Conservation (phyloP, 2,113 vertebrate species). For the Syrmaticus mikado region DNA sequence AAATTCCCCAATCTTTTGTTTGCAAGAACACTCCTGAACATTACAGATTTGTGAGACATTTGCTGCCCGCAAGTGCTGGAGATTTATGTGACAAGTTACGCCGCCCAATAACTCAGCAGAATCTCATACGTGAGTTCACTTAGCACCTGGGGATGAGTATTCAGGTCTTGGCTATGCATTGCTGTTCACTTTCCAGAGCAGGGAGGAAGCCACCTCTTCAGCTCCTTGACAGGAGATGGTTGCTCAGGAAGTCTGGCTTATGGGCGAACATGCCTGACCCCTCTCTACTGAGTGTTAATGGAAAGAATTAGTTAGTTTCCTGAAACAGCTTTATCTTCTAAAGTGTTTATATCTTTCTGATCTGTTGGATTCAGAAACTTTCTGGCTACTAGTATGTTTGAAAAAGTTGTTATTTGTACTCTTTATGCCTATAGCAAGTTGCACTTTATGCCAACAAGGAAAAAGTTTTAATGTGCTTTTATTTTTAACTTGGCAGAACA, state of each 20-base stretch:
- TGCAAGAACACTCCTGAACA: neutral
- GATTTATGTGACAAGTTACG: rapidly evolving
- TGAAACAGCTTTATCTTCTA: slow-evolving; percentile 7
- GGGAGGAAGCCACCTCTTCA: neutral
- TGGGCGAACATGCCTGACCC: slow-evolving; percentile 15
- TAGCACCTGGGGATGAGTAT: neutral
- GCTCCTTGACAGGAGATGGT: neutral
- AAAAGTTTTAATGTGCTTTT: neutral
- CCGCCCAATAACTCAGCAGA: rapidly evolving
- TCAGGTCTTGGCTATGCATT: neutral
- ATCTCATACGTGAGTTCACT: rapidly evolving
- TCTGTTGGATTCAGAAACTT: slow-evolving; percentile 5
- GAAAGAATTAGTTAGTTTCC: slow-evolving; percentile 39
- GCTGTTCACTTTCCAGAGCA: neutral
- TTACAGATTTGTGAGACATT: neutral
- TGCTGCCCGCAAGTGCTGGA: neutral
- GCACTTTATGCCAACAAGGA: neutral
- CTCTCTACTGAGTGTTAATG: neutral
- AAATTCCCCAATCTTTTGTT: neutral
- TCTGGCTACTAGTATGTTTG: neutral
- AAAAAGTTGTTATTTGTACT: neutral
- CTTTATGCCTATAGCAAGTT: neutral
- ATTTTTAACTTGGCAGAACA: neutral
- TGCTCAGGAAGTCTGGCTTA: neutral
- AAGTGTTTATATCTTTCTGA: slow-evolving; percentile 3